A percentile compares a stretch with the other conserved stretches of the same genome.
These are phyloP conservation scores for Hydropsyche betteni DNA, from an alignment of 2,888 invertebrate genomes.

Conservation along the genomic window DNA sequence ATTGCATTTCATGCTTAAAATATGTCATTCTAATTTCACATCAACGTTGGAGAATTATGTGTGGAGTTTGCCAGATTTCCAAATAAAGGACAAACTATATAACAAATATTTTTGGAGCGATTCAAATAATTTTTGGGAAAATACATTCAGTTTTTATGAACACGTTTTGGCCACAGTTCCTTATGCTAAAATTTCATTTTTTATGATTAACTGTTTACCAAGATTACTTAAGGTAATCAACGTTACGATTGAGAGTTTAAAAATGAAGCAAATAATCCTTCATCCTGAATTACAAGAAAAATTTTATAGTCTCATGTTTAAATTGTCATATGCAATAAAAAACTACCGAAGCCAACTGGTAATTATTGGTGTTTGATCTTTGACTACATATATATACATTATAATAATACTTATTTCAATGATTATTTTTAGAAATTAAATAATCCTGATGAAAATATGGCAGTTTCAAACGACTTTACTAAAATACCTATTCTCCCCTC, in stretches of 20 bases:
- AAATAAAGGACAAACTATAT: neutral
- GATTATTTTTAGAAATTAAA: neutral
- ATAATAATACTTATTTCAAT: too few relatives aligned
- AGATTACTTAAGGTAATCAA: neutral
- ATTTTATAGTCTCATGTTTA: neutral
- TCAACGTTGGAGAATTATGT: neutral
- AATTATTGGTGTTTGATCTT: neutral
- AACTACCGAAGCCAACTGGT: neutral
- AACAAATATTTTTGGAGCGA: constrained; percentile 11
- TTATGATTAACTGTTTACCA: neutral
- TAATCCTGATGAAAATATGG: neutral
- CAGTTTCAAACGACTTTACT: constrained; percentile 43
- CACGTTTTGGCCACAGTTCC: neutral
- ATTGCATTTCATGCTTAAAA: neutral
- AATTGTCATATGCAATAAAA: neutral
- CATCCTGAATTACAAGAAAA: neutral
- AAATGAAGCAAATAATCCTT: neutral
- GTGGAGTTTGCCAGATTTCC: neutral
- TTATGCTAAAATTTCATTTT: too few relatives aligned
- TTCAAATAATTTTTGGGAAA: neutral
- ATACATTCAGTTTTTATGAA: constrained; percentile 9
- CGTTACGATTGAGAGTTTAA: neutral
- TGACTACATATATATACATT: too few relatives aligned
- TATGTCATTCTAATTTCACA: constrained; percentile 3
- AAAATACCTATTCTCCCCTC: constrained; percentile 43